Base-by-base conservation (phyloP, 2,888 invertebrate genomes). In the Hypena proboscidalis region DNA sequence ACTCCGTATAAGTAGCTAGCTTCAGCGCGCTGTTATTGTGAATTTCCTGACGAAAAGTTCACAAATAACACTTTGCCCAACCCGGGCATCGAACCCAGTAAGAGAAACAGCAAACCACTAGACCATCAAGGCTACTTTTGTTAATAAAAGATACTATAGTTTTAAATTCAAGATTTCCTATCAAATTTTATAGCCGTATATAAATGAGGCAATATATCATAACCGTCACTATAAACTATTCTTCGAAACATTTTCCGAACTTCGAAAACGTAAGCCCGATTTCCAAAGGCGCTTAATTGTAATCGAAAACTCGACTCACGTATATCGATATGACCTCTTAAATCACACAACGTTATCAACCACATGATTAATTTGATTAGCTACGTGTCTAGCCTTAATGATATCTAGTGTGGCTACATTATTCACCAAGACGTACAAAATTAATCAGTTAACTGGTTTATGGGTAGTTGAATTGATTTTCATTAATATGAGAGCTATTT, bases 271-370 rank as follows among this genome's bases (percentile, higher is more conserved):
- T 20, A 17, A 19, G 23, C 23, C 15, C 17, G 17, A 44, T 26
- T 64, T 60, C 55, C 54, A 55, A 63, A 52, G 49, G 31, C 49
- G 35, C 48, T 46, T 62, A 74, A 69, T 67, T 70, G 60, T 53
- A 45, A 68, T 67, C 56, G 54, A 60, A 59, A 61, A 70, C 61
- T 56, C 74, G 30, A 33, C 54, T 66, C 80, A 79, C 81, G 79
- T 79, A 66, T 51, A 48, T 61, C 67, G 61, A 71, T 72, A 68
- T 69, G 69, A 69, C 73, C 77, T 71, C 71, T 68, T 83, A 78
- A 83, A 84, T 85, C 79, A 81, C 66, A 75, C 66, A 74, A 67
- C 74, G 75, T 75, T 83, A 83, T 85, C 83, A 70, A 68, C 67
- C 62, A 56, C 66, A 67, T 81, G 81, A 80, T 83, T 83, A 77